Evolutionary conservation across 2,113 vertebrate genomes (phyloP).

Genomic region (Propithecus coquereli): DNA sequence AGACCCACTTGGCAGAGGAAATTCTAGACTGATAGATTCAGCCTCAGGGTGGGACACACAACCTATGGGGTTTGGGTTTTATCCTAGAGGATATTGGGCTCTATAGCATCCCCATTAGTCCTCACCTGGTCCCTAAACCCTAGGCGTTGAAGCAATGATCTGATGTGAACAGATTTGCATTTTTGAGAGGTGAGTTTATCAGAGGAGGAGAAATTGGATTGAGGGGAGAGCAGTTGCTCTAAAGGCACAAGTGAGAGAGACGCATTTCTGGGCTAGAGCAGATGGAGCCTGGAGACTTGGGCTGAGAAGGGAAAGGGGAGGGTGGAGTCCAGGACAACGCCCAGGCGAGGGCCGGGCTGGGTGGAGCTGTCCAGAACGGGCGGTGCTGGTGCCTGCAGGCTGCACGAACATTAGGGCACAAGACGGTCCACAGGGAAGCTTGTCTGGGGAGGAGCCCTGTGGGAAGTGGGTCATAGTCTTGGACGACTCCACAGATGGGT

Average conservation of each 20-base stretch:
- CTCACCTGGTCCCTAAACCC: too few species aligned
- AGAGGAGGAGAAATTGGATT: neutral
- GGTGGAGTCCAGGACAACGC: conserved; percentile 10
- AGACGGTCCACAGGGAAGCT: neutral
- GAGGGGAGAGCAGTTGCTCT: neutral
- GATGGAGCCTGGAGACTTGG: neutral
- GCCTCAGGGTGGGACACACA: neutral
- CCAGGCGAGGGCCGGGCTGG: conserved; percentile 37
- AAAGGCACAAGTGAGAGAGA: neutral
- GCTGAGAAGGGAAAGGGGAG: neutral
- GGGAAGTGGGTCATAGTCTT: conserved; percentile 61
- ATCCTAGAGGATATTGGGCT: neutral
- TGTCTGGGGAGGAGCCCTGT: conserved; percentile 52
- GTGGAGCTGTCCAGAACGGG: conserved; percentile 60
- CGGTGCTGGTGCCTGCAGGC: conserved; percentile 48
- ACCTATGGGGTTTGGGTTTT: neutral
- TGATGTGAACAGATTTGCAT: neutral
- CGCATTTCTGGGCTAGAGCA: neutral
- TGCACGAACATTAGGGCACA: neutral
- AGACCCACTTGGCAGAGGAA: neutral
- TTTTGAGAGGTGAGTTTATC: neutral
- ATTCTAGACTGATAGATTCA: neutral
- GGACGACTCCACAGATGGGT: conserved; percentile 2
- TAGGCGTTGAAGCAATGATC: neutral
- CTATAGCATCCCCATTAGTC: neutral